Evolutionary conservation across 2,888 invertebrate species (phyloP).

Genomic region (Palloptera scutellata): DNA sequence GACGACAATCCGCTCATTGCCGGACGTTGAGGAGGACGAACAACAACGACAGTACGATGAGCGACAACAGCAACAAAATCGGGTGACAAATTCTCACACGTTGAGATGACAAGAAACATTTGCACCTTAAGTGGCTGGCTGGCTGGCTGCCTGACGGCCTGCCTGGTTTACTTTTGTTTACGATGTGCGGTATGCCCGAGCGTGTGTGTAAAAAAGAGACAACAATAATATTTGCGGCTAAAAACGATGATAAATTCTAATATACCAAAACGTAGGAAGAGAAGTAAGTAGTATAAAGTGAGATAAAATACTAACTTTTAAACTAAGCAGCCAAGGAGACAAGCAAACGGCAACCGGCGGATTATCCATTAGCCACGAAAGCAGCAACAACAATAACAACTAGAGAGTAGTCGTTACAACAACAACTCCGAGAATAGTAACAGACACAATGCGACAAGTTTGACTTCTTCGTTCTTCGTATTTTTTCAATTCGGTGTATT

Average conservation of each 20-base stretch:
- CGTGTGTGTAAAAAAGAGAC: slow-evolving; percentile 27
- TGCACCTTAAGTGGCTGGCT: slow-evolving; percentile 24
- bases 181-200: not conserved
- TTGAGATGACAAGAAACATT: slow-evolving; percentile 38
- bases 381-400: slow-evolving; percentile 22
- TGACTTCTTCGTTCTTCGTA: no score
- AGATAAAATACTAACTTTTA: slow-evolving; percentile 21
- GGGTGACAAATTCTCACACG: slow-evolving; percentile 45
- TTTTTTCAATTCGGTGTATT: no score
- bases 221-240: not conserved
- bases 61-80: slow-evolving; percentile 18
- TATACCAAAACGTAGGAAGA: slow-evolving; percentile 13
- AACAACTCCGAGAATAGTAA: slow-evolving; percentile 18
- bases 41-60: not conserved
- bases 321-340: slow-evolving; percentile 8
- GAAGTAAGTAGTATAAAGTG: slow-evolving; percentile 18
- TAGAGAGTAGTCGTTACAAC: not conserved
- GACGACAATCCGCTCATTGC: slow-evolving; percentile 18
- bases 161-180: no score
- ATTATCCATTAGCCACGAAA: slow-evolving; percentile 34
- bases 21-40: not conserved
- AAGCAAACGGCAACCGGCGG: slow-evolving; percentile 37
- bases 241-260: not conserved
- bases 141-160: no score
- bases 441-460: not conserved